Evolutionary conservation across 2,113 vertebrate species (phyloP), one percentile per base, ranked within the genome.

Genomic region (Oreochromis spilurus): DNA sequence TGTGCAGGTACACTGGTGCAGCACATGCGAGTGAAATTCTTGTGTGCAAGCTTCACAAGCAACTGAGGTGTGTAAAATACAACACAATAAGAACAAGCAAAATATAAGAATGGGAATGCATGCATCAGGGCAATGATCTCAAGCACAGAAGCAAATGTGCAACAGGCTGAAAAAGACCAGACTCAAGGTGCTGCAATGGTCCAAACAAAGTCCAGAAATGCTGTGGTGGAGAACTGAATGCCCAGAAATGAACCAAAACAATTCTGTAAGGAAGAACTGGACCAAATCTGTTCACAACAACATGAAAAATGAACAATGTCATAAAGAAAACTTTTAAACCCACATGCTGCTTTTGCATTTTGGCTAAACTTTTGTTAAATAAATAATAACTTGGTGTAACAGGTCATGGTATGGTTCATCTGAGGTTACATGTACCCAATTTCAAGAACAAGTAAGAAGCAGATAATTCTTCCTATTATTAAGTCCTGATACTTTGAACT

Each of bases 251-350:
- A 67, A 67, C 6, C 62, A 0, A 67, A 38, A 67, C 17, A 38
- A 13, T 67, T 62, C 17, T 36, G 9, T 62, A 0, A 38, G 0
- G 60, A 12, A 38, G 0, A 65, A 38, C 34, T 12, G 1, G 60
- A 7, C 60, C 0, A 24, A 24, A 16, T 43, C n/a, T 14, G 12
- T 70, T 16, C 38, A 72, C 8, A 45, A 72, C 26, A 3, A 45
- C 38, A 21, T 45, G 65, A 72, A 6, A 72, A 43, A 43, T 40
- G 8, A 24, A 0, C 26, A 72, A 21, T 43, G n/a, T 10, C 65
- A 72, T 43, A 72, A 43, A 17, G 34, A 67, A 7, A 43, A 40
- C 12, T 9, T 10, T 34, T 62, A 19, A n/a, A 65, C n/a, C 12
- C 60, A 36, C 31, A 65, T 36, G 31, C 6, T 10, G 2, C 17